Evolutionary conservation across 2,113 vertebrate species (phyloP), one percentile per base, ranked within the genome.

Genomic region (Oxyura jamaicensis): DNA sequence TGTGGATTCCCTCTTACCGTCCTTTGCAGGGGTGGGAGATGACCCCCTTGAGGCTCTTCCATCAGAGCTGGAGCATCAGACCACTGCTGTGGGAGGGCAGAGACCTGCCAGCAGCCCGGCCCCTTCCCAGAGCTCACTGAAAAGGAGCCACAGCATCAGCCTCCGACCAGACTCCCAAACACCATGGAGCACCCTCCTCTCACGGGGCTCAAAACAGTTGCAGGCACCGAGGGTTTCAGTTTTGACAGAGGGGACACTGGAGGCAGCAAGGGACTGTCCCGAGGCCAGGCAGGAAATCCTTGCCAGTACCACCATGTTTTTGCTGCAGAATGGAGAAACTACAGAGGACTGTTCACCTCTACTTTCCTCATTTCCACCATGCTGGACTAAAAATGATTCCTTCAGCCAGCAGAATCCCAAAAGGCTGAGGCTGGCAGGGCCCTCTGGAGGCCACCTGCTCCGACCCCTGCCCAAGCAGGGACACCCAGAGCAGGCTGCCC

Each of bases 121-220:
- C 33, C 26, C 31, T 90, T 85, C 35, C n/a, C 65, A 67, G 55
- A 29, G 48, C 74, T 65, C 9, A 25, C 33, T 52, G 41, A 65
- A 90, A 81, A 90, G 29, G 48, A 93, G 31, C 6, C 59, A 56
- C 33, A 52, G 20, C 23, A 25, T 44, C 58, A 68, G n/a, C 26
- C 26, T 85, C 48, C 17, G 6, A 17, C 15, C 42, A 44, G 35
- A 41, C 10, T 39, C 36, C 13, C 0, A 0, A 44, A 80, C 50
- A 12, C 25, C 41, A 4, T 29, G 62, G 15, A 48, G 13, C 56
- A 63, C 12, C 0, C 0, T 59, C 14, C 10, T 39, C 89, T 68
- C 65, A 33, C 0, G 2, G 31, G 35, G 7, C 13, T 74, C 53
- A 77, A 35, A 58, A 16, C 0, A 0, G 36, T 20, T 50, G 73